Conservation (phyloP, 2,113 vertebrate genomes). For the Agapornis roseicollis region DNA sequence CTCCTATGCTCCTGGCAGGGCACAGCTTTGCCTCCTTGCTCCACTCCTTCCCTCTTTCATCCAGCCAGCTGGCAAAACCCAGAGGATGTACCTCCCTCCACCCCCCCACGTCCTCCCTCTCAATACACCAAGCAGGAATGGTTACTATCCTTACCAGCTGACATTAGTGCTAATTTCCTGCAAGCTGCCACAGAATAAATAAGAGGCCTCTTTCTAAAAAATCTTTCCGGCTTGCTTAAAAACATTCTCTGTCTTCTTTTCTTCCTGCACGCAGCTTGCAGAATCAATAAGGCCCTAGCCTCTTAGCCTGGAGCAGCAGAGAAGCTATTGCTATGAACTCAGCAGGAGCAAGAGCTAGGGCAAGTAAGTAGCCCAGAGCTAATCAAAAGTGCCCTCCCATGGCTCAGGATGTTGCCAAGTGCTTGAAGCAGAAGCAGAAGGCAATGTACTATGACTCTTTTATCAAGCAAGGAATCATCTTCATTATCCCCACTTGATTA, state of each 20-base stretch:
- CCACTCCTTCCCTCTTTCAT: background rate
- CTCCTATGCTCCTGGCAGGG: background rate
- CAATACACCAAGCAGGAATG: background rate
- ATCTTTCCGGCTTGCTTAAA: constrained; percentile 47
- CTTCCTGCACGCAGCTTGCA: constrained; percentile 13
- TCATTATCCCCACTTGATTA: constrained; percentile 32
- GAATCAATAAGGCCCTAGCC: constrained; percentile 48
- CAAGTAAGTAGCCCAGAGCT: constrained; percentile 42
- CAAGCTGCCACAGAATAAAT: constrained; percentile 34
- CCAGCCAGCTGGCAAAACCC: background rate
- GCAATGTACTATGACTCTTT: background rate
- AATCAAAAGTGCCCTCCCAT: constrained; percentile 57
- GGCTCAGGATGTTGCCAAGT: constrained; percentile 46
- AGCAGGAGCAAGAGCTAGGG: constrained; percentile 45
- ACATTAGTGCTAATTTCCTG: constrained; percentile 46
- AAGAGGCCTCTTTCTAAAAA: constrained; percentile 10
- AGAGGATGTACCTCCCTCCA: background rate
- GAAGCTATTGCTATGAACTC: constrained; percentile 21
- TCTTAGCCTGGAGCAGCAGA: constrained; percentile 21
- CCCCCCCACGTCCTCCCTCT: background rate
- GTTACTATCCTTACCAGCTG: constrained; percentile 17
- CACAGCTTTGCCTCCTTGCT: background rate
- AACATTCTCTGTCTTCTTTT: constrained; percentile 51
- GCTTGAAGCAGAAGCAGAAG: constrained; percentile 35
- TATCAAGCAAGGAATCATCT: constrained; percentile 19